phyloP scores from a whole-genome alignment of 23 tunicate species.

The Phallusia fumigata region DNA sequence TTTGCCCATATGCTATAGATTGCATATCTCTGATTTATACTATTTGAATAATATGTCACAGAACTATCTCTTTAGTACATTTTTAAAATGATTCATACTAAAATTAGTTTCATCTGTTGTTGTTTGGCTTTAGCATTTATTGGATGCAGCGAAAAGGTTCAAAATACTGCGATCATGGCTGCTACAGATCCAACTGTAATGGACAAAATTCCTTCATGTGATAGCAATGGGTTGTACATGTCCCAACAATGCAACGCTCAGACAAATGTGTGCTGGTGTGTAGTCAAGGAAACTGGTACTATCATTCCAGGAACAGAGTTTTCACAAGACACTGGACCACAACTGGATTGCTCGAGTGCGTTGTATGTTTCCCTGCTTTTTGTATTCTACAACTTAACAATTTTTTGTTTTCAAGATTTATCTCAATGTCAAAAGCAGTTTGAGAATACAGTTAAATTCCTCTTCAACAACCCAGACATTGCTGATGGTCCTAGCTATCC shows the following conservation, averaged over 20 bases:
- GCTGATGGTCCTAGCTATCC: conserved; percentile 44
- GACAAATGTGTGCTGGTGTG: conserved; percentile 38
- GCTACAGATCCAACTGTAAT: not conserved
- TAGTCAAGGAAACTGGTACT: conserved; percentile 11
- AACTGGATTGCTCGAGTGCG: not conserved
- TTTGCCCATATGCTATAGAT: too few species aligned
- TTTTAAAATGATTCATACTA: not conserved
- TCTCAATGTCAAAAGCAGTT: conserved; percentile 6
- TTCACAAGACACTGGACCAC: not conserved
- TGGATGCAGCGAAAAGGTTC: not conserved
- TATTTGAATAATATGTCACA: too few species aligned
- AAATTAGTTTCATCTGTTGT: not conserved
- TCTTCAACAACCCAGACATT: conserved; percentile 15
- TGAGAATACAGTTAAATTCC: not conserved
- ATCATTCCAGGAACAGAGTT: conserved; percentile 12
- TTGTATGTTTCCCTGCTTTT: not conserved
- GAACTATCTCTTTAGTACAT: too few species aligned
- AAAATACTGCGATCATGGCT: not conserved
- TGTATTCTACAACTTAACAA: not conserved
- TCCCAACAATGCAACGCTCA: conserved; percentile 1
- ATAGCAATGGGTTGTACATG: conserved; percentile 6
- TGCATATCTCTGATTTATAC: too few species aligned
- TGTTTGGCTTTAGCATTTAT: not conserved
- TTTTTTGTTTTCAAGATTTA: not conserved
- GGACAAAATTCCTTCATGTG: not conserved